Base-by-base conservation (phyloP, 2,888 invertebrate genomes). In the Drosophila incognita region DNA sequence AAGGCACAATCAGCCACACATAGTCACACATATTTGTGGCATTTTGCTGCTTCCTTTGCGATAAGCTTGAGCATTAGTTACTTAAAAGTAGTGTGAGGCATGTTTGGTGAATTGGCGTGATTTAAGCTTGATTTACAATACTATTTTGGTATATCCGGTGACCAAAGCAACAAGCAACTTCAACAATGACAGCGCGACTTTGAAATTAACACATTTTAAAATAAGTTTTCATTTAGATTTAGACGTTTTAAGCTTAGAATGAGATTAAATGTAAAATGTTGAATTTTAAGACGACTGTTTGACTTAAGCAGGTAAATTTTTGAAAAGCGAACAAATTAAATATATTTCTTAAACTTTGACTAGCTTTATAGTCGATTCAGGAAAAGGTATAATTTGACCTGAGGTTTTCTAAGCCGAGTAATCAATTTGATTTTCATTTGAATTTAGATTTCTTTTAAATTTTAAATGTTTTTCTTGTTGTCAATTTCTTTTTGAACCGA, bases 41-140 rank as follows among this genome's bases (percentile, higher is more conserved):
- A 75, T 69, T 88, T 86, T 76, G 83, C 75, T 76, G 81, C 52
- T 74, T 74, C 65, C 79, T 76, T 65, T 70, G 58, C 81, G 71
- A 76, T 81, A 69, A 81, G 84, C 83, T 67, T 27, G 36, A 54
- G 46, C 81, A 79, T 79, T 80, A 69, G 76, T 80, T 80, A 80
- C 76, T 80, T 69, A 69, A 73, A 54, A 67, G 69, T 63, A 59
- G 69, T 58, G 51, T 73, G 56, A 42, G 56, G 52, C 58, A 62
- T 71, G 69, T 63, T 61, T 74, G 70, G 70, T 76, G 56, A 69
- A 46, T 76, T 69, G 65, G 62, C 68, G 63, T 62, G 83, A 74
- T 70, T 88, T 74, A 70, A 58, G 59, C 72, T 76, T 80, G 72
- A 85, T 78, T 76, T 57, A 72, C 58, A 77, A 59, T 62, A 33